A percentile compares a stretch with the other conserved stretches of the same genome.
Conservation (phyloP, 2,888 invertebrate genomes). For the Acleris sparsana region DNA sequence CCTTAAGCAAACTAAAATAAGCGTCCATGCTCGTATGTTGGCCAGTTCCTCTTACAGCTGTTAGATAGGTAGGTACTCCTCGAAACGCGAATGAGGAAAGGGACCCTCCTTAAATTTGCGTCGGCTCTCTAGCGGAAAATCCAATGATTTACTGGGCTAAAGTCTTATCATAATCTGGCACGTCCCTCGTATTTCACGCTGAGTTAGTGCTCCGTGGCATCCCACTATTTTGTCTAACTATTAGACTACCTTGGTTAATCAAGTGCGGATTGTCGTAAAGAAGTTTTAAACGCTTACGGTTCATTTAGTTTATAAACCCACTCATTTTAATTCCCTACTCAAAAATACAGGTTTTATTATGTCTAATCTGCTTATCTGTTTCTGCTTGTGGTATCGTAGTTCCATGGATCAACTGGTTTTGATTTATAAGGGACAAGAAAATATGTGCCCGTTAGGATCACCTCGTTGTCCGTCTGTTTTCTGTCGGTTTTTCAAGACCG, state of each 20-base stretch:
- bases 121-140: conserved; percentile 74
- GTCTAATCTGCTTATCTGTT: no score
- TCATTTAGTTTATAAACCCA: no score
- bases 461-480: no score
- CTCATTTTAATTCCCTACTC: no score
- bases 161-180: conserved; percentile 81
- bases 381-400: no score
- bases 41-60: conserved; percentile 11
- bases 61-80: conserved; percentile 16
- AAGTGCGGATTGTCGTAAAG: conserved; percentile 6
- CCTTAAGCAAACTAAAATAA: neutral
- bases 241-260: conserved; percentile 44
- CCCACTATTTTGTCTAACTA: conserved; percentile 68
- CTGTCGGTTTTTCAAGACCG: no score
- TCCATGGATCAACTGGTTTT: no score
- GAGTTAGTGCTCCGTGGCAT: conserved; percentile 60
- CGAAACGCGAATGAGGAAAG: conserved; percentile 28
- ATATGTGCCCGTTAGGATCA: no score
- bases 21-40: neutral
- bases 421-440: no score
- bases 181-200: conserved; percentile 78
- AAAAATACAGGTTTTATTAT: no score
- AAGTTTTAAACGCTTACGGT: neutral
- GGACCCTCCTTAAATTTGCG: conserved; percentile 72
- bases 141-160: conserved; percentile 77